These are phyloP conservation scores for Manis pentadactyla DNA, from an alignment of 2,797 vertebrate genomes.

Conservation along the genomic window DNA sequence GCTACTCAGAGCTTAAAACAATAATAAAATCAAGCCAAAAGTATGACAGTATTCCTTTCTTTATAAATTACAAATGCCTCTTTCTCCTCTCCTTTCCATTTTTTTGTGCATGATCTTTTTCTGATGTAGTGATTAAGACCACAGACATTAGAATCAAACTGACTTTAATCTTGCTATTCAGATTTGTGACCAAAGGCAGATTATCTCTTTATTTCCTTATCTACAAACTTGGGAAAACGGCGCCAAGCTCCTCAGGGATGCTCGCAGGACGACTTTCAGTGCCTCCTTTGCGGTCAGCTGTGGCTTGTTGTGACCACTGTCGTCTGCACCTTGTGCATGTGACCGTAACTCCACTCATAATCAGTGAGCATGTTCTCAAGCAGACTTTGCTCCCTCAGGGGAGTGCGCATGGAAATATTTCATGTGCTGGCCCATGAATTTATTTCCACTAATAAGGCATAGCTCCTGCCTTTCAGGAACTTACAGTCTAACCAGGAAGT, in stretches of 20 bases:
- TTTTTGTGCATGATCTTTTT: background rate
- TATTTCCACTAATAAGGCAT: background rate
- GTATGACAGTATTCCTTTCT: background rate
- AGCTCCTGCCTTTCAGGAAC: background rate
- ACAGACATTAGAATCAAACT: background rate
- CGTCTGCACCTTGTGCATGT: background rate
- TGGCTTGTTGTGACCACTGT: background rate
- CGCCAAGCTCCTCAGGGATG: background rate
- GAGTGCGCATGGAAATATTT: accelerated
- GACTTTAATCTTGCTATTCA: background rate
- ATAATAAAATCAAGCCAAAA: slow-evolving; percentile 42
- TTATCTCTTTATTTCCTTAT: slow-evolving; percentile 9
- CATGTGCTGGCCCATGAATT: background rate
- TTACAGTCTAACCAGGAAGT: background rate
- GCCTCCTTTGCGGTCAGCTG: background rate
- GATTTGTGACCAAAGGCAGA: background rate
- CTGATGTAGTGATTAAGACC: background rate
- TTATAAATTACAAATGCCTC: background rate
- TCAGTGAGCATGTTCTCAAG: background rate
- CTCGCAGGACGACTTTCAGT: background rate
- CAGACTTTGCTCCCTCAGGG: background rate
- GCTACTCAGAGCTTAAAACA: background rate
- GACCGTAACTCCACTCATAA: background rate
- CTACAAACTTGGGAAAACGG: background rate
- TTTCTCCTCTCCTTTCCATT: background rate